Conservation (phyloP, 2,113 vertebrate genomes). For the Dascyllus trimaculatus region DNA sequence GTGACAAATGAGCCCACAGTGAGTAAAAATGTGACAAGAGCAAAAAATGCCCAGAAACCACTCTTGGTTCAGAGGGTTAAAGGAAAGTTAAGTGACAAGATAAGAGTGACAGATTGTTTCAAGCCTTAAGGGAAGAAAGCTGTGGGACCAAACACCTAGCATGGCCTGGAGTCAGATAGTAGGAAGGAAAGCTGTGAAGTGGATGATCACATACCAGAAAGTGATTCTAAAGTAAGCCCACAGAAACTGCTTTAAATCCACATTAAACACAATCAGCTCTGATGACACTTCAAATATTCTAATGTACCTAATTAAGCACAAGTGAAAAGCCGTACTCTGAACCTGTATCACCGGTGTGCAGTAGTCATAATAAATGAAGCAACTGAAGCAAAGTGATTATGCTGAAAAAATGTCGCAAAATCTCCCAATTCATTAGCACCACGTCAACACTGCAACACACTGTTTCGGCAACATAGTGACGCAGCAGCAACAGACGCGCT, state of each 20-base stretch:
- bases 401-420: not conserved
- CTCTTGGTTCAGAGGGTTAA: too few species aligned
- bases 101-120: too few species aligned
- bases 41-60: too few species aligned
- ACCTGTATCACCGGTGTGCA: not conserved
- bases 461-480: conserved; percentile 2
- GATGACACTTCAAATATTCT: conserved; percentile 28
- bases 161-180: conserved; percentile 14
- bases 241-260: conserved; percentile 18
- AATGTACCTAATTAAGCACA: conserved; percentile 9
- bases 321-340: not conserved
- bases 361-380: not conserved
- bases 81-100: too few species aligned
- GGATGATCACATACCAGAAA: conserved; percentile 21
- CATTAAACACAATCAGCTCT: conserved; percentile 36
- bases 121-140: too few species aligned
- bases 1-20: too few species aligned
- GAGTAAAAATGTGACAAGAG: too few species aligned
- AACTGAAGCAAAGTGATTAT: not conserved
- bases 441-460: not conserved
- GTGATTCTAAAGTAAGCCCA: conserved; percentile 24
- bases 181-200: conserved; percentile 13
- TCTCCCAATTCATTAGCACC: not conserved
- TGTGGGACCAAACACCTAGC: not conserved
- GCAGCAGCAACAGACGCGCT: conserved; percentile 13